phyloP scores from a whole-genome alignment of 2,113 vertebrate species.

The Sinocyclocheilus anophthalmus region DNA sequence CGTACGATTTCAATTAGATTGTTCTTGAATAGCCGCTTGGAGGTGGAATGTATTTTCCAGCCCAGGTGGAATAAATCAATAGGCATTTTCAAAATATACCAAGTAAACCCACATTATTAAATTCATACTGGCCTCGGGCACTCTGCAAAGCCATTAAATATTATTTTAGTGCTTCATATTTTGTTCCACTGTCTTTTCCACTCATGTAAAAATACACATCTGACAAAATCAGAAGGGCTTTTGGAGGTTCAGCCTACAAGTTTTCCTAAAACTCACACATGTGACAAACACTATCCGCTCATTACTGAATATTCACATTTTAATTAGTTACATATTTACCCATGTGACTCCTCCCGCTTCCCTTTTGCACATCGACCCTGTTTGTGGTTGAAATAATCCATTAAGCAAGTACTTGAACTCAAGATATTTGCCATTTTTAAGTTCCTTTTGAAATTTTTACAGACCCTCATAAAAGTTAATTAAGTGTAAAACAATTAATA shows the following conservation, averaged over 20 bases:
- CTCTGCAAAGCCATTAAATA: slow-evolving; percentile 60
- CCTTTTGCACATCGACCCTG: not conserved
- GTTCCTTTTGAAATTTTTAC: slow-evolving; percentile 1
- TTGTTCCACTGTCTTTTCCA: slow-evolving; percentile 9
- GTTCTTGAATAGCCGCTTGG: slow-evolving; percentile 75
- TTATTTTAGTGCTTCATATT: slow-evolving; percentile 15
- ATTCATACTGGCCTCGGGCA: slow-evolving; percentile 61
- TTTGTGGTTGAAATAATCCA: not conserved
- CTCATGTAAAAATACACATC: slow-evolving; percentile 30
- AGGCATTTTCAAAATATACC: slow-evolving; percentile 66
- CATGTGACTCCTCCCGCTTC: too few species aligned
- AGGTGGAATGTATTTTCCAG: slow-evolving; percentile 79
- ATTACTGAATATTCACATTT: not conserved
- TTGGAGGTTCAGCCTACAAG: slow-evolving; percentile 22
- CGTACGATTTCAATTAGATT: slow-evolving; percentile 83
- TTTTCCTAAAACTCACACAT: not conserved
- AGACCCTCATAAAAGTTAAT: not conserved
- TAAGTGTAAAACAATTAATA: slow-evolving; percentile 32
- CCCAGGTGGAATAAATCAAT: slow-evolving; percentile 82
- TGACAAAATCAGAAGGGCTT: slow-evolving; percentile 47
- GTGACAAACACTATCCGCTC: not conserved
- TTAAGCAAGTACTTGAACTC: not conserved
- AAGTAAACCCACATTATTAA: slow-evolving; percentile 76
- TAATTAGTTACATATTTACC: not conserved
- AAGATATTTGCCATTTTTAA: not conserved